Base-by-base conservation (phyloP, 2,888 invertebrate species). In the Phalera bucephala region DNA sequence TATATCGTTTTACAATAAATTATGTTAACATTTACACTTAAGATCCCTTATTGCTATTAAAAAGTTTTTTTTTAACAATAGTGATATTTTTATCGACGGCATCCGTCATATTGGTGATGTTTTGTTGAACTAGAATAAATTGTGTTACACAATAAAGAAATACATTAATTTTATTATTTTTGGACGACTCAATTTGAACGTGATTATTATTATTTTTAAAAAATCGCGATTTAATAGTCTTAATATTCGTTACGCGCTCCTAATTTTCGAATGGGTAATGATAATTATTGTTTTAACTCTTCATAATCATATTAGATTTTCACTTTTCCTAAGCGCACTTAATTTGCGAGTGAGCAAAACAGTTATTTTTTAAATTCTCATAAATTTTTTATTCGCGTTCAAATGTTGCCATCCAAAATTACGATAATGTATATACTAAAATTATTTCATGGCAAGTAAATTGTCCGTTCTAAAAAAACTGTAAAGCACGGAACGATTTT, bases 1-100 rank as follows among this genome's bases (percentile, higher is more conserved):
- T 86, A 84, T 80, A 81, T 79, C 68, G 74, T 79, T 82, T 77
- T 83, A 86, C 74, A 88, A 88, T 88, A 88, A 88, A 86, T 88
- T 86, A 87, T 81, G 80, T 81, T 82, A 81, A 80, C 73, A 81
- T 82, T 80, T 84, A 86, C 76, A 82, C 64, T 72, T 77, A 80
- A 70, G 68, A 71, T 73, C 71, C 67, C 81, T 82, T 85, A 85
- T 51, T 53, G 62, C 81, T 87, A 87, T 68, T 59, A 77, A 79
- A 76, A 69, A 71, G 72, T 77, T 19, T 28, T 29, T 13, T 71
- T 71, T 71, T 74, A 81, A 77, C 79, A 77, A 61, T 58, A 61
- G 40, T 58, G 62, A 58, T 57, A 72, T 72, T 68, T 69, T 58
- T 52, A 61, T 60, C 53, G 67, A 69, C 64, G 43, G 31, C 49